phyloP scores from a whole-genome alignment of 2,888 invertebrate species.

The Troglohyphantes excavatus region DNA sequence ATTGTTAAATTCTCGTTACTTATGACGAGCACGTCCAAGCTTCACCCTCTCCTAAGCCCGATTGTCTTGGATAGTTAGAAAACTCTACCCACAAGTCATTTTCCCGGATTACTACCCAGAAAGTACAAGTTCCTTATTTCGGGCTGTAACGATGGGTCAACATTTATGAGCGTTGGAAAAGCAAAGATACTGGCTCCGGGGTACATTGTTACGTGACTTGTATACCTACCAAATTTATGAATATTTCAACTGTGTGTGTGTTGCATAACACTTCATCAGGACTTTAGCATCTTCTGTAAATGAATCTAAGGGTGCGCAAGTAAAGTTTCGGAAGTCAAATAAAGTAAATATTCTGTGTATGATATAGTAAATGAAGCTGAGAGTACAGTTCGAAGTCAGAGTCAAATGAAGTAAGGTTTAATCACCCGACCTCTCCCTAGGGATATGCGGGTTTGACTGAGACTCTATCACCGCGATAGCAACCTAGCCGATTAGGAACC shows the following conservation, averaged over 20 bases:
- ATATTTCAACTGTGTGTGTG: conserved; percentile 36
- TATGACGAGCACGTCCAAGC: conserved; percentile 19
- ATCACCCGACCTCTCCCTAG: too few species aligned
- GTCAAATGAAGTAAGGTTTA: too few species aligned
- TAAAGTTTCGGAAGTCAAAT: too few species aligned
- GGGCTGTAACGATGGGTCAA: background rate
- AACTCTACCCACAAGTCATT: conserved; percentile 28
- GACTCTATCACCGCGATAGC: too few species aligned
- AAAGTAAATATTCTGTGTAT: too few species aligned
- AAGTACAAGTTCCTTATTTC: conserved; percentile 13
- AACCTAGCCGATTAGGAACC: too few species aligned
- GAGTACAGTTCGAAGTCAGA: too few species aligned
- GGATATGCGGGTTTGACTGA: too few species aligned
- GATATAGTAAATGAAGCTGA: too few species aligned
- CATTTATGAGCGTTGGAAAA: conserved; percentile 11
- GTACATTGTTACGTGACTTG: conserved; percentile 25
- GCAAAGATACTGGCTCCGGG: conserved; percentile 26
- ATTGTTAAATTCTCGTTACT: background rate
- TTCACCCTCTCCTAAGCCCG: conserved; percentile 19
- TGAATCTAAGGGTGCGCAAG: too few species aligned
- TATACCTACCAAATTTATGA: conserved; percentile 27
- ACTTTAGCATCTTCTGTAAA: too few species aligned
- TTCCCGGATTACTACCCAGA: conserved; percentile 19
- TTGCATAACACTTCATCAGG: background rate
- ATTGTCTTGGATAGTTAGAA: background rate